Percentiles rank a stretch among this genome's conserved stretches.
Evolutionary conservation across 2,113 vertebrate genomes (phyloP).

Genomic region (Oncorhynchus masou): DNA sequence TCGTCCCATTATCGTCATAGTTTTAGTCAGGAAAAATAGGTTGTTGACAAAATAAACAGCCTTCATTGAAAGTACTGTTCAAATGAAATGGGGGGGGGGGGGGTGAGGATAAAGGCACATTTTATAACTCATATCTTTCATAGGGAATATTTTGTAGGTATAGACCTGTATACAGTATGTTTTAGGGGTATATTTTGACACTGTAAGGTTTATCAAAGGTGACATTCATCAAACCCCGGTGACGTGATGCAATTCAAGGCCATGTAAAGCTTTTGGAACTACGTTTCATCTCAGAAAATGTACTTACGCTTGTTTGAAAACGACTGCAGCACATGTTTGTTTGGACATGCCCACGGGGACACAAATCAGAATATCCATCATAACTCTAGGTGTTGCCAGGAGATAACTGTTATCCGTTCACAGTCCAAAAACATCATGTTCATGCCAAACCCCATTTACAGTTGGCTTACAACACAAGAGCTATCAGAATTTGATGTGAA

Average conservation of each 20-base stretch:
- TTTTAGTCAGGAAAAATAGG: too few relatives aligned
- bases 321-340: conserved; percentile 10
- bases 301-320: conserved; percentile 12
- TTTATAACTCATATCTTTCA: not conserved
- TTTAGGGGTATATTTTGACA: not conserved
- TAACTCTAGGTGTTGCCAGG: not conserved
- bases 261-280: not conserved
- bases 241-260: not conserved
- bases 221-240: not conserved
- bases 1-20: too few relatives aligned
- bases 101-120: not conserved
- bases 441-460: not conserved
- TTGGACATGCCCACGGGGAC: conserved; percentile 5
- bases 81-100: not conserved
- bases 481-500: not conserved
- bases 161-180: not conserved
- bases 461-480: not conserved
- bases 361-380: conserved; percentile 1
- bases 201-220: not conserved
- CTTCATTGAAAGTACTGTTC: not conserved
- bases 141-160: not conserved
- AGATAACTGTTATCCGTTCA: not conserved
- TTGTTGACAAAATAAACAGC: not conserved
- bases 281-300: conserved; percentile 2
- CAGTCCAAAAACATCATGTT: not conserved